These are phyloP conservation scores for Schizaphis graminum DNA, from an alignment of 2,888 invertebrate genomes.

Conservation along the genomic window DNA sequence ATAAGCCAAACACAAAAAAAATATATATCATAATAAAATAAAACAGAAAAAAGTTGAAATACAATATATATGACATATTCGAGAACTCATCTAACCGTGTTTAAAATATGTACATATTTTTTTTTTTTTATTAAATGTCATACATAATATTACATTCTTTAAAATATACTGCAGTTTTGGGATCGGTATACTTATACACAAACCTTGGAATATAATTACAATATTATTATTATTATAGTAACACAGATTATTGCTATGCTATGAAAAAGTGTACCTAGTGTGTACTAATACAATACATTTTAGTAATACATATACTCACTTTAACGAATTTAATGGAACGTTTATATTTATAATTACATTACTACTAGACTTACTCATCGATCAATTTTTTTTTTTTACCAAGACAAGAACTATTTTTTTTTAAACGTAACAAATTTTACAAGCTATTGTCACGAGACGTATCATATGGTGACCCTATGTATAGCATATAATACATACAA, in stretches of 20 bases:
- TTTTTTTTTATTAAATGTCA: neutral
- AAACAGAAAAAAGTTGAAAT: neutral
- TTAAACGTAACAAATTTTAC: neutral
- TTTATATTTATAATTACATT: neutral
- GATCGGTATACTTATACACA: neutral
- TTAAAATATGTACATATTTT: neutral
- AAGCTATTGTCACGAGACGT: neutral
- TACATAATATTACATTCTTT: neutral
- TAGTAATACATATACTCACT: neutral
- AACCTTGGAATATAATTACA: neutral
- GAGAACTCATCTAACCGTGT: neutral
- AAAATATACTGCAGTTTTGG: neutral
- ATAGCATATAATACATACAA: too few species aligned
- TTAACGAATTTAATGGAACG: neutral
- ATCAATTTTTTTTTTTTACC: neutral
- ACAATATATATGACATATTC: neutral
- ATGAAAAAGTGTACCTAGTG: neutral
- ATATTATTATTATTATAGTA: neutral
- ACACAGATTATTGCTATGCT: neutral
- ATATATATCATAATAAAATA: neutral
- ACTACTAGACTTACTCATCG: neutral
- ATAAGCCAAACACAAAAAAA: neutral
- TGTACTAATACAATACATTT: neutral
- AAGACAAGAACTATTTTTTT: neutral
- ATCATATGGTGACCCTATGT: too few species aligned